A percentile compares a stretch with the other conserved stretches of the same genome.
Conservation (phyloP, 1,140 invertebrate genomes). For the Artemia franciscana region DNA sequence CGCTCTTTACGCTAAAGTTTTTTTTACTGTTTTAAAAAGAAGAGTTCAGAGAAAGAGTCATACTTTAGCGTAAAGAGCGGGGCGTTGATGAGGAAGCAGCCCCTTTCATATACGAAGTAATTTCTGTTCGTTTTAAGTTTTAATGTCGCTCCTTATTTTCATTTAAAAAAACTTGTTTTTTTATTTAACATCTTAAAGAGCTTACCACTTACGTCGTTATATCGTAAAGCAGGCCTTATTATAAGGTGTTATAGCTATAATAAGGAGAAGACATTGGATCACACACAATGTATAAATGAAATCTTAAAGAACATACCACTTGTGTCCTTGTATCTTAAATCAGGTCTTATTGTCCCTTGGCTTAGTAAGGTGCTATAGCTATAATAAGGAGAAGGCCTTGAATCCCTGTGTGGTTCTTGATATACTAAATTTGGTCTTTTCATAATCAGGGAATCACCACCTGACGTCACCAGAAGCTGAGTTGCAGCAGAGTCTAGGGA, state of each 20-base stretch:
- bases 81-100: no score
- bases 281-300: no score
- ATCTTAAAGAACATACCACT: neutral
- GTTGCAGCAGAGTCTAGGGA: slow-evolving; percentile 6
- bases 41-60: no score
- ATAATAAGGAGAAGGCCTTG: slow-evolving; percentile 48
- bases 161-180: no score
- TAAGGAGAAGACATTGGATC: slow-evolving; percentile 46
- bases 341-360: neutral
- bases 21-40: no score
- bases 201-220: neutral
- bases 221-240: neutral
- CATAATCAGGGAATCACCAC: neutral
- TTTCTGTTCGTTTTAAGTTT: no score
- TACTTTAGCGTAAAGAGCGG: no score
- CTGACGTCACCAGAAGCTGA: slow-evolving; percentile 4
- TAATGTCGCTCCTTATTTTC: no score
- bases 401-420: slow-evolving; percentile 50
- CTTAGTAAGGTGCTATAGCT: slow-evolving; percentile 44
- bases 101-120: no score
- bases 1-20: no score
- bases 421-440: slow-evolving; percentile 33
- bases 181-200: no score
- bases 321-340: neutral
- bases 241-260: slow-evolving; percentile 47